phyloP scores from a whole-genome alignment of 2,888 invertebrate genomes.

The Neoaliturus tenellus region DNA sequence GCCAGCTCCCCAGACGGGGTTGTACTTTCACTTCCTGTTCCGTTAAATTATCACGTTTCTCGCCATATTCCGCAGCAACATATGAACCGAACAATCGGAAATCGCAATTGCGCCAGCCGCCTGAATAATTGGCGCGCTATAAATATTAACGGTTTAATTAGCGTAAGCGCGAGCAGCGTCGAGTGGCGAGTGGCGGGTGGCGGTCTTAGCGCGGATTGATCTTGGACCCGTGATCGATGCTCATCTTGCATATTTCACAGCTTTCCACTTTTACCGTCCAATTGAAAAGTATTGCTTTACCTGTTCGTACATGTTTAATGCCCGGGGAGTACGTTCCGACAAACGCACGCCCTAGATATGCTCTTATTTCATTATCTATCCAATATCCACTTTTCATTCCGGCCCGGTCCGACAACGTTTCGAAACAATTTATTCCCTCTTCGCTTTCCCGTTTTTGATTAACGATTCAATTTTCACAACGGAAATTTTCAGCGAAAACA shows the following conservation, averaged over 20 bases:
- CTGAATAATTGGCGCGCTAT: slow-evolving; percentile 38
- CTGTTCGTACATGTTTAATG: slow-evolving; percentile 46
- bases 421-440: slow-evolving; percentile 50
- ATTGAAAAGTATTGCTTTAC: slow-evolving; percentile 54
- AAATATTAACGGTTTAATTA: slow-evolving; percentile 50
- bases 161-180: no score
- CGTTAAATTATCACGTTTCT: neutral
- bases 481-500: slow-evolving; percentile 23
- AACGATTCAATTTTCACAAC: slow-evolving; percentile 44
- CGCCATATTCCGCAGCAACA: neutral
- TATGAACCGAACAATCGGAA: slow-evolving; percentile 27
- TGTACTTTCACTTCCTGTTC: neutral
- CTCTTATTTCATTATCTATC: slow-evolving; percentile 53
- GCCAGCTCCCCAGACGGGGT: slow-evolving; percentile 46
- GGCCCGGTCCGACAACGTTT: slow-evolving; percentile 29
- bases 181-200: no score
- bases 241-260: slow-evolving; percentile 36
- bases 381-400: slow-evolving; percentile 50
- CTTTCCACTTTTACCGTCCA: slow-evolving; percentile 51
- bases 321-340: slow-evolving; percentile 46
- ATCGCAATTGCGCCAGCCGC: slow-evolving; percentile 32
- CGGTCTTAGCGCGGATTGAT: slow-evolving; percentile 43
- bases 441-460: slow-evolving; percentile 46
- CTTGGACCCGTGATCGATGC: slow-evolving; percentile 3
- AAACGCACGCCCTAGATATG: slow-evolving; percentile 49